phyloP scores from a whole-genome alignment of 2,797 vertebrate genomes.

The Mus spretus region DNA sequence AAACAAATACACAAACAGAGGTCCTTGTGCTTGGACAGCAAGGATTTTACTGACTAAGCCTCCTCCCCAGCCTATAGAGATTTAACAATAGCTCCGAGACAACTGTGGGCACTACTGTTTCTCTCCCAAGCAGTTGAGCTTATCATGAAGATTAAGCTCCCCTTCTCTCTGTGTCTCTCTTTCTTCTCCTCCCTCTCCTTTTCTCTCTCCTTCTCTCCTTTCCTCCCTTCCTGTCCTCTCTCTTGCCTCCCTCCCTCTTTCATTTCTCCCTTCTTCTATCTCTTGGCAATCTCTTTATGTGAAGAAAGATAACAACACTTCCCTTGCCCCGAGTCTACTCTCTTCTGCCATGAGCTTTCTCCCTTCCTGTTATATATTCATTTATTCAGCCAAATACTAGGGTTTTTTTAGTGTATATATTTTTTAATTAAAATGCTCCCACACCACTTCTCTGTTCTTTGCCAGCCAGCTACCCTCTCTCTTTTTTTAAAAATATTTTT shows the following conservation, averaged over 20 bases:
- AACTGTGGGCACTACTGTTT: constrained; percentile 20
- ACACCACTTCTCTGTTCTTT: no score
- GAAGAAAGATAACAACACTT: neutral
- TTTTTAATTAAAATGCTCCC: no score
- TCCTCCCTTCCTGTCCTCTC: neutral
- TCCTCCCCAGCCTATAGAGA: neutral
- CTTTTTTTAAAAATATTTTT: no score
- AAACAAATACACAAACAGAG: neutral
- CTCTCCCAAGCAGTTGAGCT: neutral
- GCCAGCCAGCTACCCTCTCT: no score
- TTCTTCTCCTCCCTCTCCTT: no score
- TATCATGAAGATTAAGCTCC: neutral
- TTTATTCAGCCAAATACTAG: constrained; percentile 41
- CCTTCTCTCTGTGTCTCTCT: neutral
- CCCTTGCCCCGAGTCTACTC: neutral
- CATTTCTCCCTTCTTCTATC: neutral
- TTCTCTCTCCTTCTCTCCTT: no score
- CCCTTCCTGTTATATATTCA: neutral
- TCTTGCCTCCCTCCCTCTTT: neutral
- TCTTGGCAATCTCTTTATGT: neutral
- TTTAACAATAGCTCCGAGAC: constrained; percentile 44
- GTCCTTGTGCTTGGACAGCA: neutral
- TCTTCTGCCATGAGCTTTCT: neutral
- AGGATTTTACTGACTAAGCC: neutral
- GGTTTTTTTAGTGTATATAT: neutral